Evolutionary conservation across 2,113 vertebrate species (phyloP), one percentile per base, ranked within the genome.

Genomic region (Zingel zingel): DNA sequence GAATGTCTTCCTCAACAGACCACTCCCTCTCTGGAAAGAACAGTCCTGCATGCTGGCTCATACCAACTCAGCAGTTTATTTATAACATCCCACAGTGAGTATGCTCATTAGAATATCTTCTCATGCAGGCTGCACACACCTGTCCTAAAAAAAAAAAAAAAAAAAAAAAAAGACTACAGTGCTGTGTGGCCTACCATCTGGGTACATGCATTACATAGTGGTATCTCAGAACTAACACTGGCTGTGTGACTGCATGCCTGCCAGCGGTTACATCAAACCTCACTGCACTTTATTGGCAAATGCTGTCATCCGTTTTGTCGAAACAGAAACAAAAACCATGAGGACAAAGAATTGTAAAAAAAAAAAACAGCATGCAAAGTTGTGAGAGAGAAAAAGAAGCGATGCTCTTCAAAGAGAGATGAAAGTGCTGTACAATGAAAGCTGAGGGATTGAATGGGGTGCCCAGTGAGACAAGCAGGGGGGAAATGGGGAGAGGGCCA

Each of bases 61-160:
- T 81, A 87, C 90, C 88, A 86, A 88, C 87, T 91, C 92, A 91
- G 91, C 91, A 86, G 91, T 93, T 91, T 93, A 92, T 93, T 92
- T 92, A 88, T 91, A 93, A 90, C 89, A 70, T 63, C 88, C 78
- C 79, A 89, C 84, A 71, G 83, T 75, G 62, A 79, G 81, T 86
- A 39, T 54, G 75, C 81, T 86, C 67, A 68, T 72, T 85, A 87
- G 81, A 88, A 82, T 73, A 76, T 82, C 74, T 89, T 67, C 56
- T 82, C 79, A 85, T 74, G 65, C 71, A 73, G 65, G 71, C 85
- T 66, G 48, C 76, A 76, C 68, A 86, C 89, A 92, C 90, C 90
- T 91, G 91, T 87, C 83, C 77, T 68, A 43, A 43, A 43, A 33
- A 33, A 33, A 33, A 30, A 30, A 30, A 4, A 30, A 30, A 30